Conservation (phyloP, 1,140 invertebrate species). For the Pseudomyrmex gracilis region DNA sequence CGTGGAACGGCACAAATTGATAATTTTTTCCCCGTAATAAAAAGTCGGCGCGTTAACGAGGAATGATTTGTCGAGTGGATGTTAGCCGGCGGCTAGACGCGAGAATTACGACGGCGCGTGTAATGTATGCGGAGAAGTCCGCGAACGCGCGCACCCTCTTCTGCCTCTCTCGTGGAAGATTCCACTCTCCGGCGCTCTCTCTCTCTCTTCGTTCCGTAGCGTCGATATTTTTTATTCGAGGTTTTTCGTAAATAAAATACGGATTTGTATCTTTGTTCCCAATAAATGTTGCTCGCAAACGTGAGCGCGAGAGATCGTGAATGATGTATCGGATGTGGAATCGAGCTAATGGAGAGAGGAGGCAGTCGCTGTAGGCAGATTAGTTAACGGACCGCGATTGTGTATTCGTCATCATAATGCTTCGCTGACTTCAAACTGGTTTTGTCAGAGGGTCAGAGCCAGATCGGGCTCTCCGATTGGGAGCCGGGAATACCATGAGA, state of each 20-base stretch:
- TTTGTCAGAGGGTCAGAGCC: conserved; percentile 58
- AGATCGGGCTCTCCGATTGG: conserved; percentile 21
- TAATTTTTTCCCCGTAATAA: conserved; percentile 67
- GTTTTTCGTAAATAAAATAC: neutral
- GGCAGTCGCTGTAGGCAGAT: conserved; percentile 71
- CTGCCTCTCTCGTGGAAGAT: conserved; percentile 1
- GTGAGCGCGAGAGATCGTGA: conserved; percentile 1
- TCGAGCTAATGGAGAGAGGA: conserved; percentile 75
- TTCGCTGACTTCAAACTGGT: conserved; percentile 76
- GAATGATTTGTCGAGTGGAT: conserved; percentile 72
- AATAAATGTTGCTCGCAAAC: neutral
- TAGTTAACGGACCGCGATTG: conserved; percentile 76
- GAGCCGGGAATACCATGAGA: conserved; percentile 5
- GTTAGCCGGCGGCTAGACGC: conserved; percentile 39
- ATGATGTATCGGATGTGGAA: conserved; percentile 76
- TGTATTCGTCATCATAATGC: conserved; percentile 78
- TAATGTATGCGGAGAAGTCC: conserved; percentile 21
- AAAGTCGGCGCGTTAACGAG: conserved; percentile 66
- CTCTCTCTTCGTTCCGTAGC: neutral
- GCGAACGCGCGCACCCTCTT: conserved; percentile 36
- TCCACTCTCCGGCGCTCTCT: neutral
- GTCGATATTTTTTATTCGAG: neutral
- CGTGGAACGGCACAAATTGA: conserved; percentile 65
- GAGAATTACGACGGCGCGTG: conserved; percentile 35
- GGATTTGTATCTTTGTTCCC: neutral